phyloP scores from a whole-genome alignment of 2,888 invertebrate genomes.

The Campoletis raptor region DNA sequence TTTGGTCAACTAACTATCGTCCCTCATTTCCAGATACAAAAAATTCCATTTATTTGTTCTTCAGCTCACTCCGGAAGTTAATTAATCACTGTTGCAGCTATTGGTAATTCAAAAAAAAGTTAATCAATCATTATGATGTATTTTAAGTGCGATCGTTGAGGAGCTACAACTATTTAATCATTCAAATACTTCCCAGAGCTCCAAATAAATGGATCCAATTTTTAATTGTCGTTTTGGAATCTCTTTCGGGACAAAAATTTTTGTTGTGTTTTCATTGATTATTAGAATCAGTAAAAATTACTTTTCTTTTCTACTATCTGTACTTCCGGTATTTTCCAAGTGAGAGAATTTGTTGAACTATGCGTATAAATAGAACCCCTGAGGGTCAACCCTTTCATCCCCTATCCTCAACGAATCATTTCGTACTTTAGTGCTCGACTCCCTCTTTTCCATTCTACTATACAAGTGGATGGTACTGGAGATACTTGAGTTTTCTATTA shows the following conservation, averaged over 20 bases:
- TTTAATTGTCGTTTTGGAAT: not conserved
- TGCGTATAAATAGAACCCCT: slow-evolving; percentile 13
- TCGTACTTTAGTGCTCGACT: slow-evolving; percentile 29
- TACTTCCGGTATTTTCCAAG: slow-evolving; percentile 2
- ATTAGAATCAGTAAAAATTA: not conserved
- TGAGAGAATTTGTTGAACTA: not conserved
- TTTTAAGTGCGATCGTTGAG: not conserved
- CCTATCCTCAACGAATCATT: slow-evolving; percentile 36
- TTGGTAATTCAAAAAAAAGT: not conserved
- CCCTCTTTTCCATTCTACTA: slow-evolving; percentile 30
- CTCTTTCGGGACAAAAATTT: not conserved
- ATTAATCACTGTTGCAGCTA: not conserved
- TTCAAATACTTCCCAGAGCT: not conserved
- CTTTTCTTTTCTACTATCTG: not conserved
- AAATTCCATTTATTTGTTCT: not conserved
- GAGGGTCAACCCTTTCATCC: not conserved
- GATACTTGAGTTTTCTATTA: slow-evolving; percentile 43
- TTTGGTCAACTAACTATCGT: not conserved
- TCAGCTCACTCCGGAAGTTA: not conserved
- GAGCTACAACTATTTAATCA: not conserved
- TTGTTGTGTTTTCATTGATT: not conserved
- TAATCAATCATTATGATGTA: not conserved
- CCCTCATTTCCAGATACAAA: not conserved
- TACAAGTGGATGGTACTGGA: slow-evolving; percentile 19
- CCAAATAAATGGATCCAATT: not conserved